Conservation (phyloP, 2,888 invertebrate species). For the Tholera decimalis region DNA sequence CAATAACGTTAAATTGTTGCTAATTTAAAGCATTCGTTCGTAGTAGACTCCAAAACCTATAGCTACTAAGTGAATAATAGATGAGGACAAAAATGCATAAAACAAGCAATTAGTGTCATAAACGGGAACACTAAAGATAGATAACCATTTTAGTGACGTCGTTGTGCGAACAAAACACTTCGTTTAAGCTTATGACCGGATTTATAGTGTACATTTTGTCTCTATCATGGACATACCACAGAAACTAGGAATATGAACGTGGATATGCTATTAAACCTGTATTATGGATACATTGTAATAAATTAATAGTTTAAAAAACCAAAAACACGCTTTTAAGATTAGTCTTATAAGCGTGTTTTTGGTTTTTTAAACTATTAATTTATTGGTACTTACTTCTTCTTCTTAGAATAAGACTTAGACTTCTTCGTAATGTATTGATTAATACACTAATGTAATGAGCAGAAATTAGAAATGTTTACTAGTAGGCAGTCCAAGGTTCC, state of each 20-base stretch:
- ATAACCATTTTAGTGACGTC: slow-evolving; percentile 14
- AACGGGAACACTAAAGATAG: neutral
- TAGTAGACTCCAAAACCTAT: slow-evolving; percentile 15
- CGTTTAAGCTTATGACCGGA: slow-evolving; percentile 9
- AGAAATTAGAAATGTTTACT: too few relatives aligned
- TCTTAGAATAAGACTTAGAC: too few relatives aligned
- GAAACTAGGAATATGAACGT: neutral
- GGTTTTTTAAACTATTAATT: too few relatives aligned
- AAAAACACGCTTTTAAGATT: too few relatives aligned
- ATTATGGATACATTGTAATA: too few relatives aligned
- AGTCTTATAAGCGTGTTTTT: too few relatives aligned
- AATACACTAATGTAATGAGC: too few relatives aligned
- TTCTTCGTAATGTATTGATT: too few relatives aligned
- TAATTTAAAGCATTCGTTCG: slow-evolving; percentile 5
- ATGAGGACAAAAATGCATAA: slow-evolving; percentile 18
- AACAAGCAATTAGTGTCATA: slow-evolving; percentile 22
- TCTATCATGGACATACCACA: slow-evolving; percentile 8
- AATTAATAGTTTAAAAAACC: too few relatives aligned
- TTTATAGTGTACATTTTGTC: slow-evolving; percentile 18
- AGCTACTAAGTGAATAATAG: slow-evolving; percentile 15
- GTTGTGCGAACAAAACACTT: slow-evolving; percentile 3
- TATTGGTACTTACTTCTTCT: too few relatives aligned
- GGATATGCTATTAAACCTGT: too few relatives aligned
- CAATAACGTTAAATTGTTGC: slow-evolving; percentile 1
- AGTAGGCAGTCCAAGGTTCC: too few relatives aligned